These are phyloP conservation scores for Morphnarchus princeps DNA, from an alignment of 2,113 vertebrate species.

Conservation along the genomic window DNA sequence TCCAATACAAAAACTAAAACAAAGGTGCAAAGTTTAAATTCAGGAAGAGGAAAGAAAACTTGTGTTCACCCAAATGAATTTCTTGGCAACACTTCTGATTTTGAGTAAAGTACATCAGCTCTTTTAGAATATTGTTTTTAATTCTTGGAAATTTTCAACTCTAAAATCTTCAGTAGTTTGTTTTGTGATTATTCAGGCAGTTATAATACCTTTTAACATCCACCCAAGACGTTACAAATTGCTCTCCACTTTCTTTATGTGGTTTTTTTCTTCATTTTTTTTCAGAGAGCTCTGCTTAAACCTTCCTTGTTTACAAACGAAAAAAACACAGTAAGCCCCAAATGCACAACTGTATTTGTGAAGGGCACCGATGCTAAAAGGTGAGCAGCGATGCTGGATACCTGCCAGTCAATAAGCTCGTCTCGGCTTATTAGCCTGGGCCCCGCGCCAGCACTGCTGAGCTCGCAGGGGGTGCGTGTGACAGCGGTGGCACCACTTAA, in stretches of 20 bases:
- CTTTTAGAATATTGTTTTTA: background rate
- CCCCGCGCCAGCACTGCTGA: background rate
- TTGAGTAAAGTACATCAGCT: background rate
- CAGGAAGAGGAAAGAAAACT: background rate
- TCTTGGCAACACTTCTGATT: background rate
- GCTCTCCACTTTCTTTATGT: background rate
- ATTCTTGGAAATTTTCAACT: background rate
- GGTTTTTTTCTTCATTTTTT: background rate
- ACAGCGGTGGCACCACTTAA: background rate
- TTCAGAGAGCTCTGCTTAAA: background rate
- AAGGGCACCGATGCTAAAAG: background rate
- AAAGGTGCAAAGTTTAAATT: background rate
- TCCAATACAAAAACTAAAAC: background rate
- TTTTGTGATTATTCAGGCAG: background rate
- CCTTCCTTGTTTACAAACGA: background rate
- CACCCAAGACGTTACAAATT: background rate
- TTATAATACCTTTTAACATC: background rate
- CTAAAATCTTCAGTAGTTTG: background rate
- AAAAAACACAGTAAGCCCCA: background rate
- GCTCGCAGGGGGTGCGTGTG: background rate
- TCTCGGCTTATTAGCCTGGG: background rate
- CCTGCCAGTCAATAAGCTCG: background rate
- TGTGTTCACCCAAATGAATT: background rate
- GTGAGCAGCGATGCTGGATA: background rate
- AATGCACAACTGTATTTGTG: background rate